Evolutionary conservation across 2,888 invertebrate genomes (phyloP), one percentile per base, ranked within the genome.

Genomic region (Hemaris fuciformis): DNA sequence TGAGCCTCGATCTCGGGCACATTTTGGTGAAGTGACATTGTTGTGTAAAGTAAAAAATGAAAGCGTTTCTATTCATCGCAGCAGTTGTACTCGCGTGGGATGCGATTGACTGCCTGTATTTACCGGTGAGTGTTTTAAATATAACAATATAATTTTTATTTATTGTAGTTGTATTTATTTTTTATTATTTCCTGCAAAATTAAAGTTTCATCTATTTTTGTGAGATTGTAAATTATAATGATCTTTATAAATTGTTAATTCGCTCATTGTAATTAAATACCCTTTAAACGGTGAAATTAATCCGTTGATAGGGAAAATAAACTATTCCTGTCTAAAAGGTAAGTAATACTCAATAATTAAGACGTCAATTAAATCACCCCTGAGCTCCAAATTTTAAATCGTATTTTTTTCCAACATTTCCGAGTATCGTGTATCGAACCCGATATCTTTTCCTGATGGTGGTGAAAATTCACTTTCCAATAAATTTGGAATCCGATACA

Each of bases 81-180:
- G 84, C 83, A 57, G 74, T 80, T 53, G 75, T 86, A 53, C 68
- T 90, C 42, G 81, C 83, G 64, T 85, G 83, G 69, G 85, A 87
- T 68, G 75, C 79, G 65, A 84, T 81, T 58, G 81, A 80, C 69
- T 84, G 87, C 42, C 67, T 89, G 18, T 80, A 86, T 71, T 66
- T 90, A 57, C 89, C 91, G 83, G 91, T 91, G 68, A 91, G 91
- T 87, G n/a, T 58, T 27, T 25, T 25, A 25, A 10, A n/a, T 38
- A 13, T 20, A 27, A 7, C 38, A 20, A 10, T 6, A 23, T 25
- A 27, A 22, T 23, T 46, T 3, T 22, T 15, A 18, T 7, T 15
- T 2, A 15, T 23, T 27, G 15, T 2, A 25, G 0, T 25, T n/a
- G n/a, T n/a, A n/a, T n/a, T n/a, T n/a, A n/a, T n/a, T n/a, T n/a